Evolutionary conservation across 1,140 invertebrate species (phyloP).

Genomic region (Ceratina japonica): DNA sequence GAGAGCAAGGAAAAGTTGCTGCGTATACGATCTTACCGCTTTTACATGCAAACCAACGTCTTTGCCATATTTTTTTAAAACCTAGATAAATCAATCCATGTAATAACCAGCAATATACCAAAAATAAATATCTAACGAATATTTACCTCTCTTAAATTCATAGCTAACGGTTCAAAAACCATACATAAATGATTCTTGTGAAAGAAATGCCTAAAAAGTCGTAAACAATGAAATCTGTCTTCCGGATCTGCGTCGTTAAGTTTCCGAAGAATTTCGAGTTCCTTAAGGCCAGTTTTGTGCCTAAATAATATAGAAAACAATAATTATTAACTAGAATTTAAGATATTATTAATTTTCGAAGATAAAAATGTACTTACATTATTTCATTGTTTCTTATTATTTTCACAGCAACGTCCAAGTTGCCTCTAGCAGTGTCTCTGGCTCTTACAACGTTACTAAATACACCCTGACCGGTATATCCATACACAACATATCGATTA

Average conservation of each 20-base stretch:
- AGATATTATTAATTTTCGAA: neutral
- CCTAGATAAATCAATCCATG: constrained; percentile 75
- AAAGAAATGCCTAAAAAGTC: constrained; percentile 94
- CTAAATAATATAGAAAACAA: constrained; percentile 78
- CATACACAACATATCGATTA: constrained; percentile 95
- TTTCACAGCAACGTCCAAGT: constrained; percentile 98
- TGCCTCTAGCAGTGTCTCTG: constrained; percentile 91
- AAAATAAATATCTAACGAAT: neutral
- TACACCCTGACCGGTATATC: constrained; percentile 99
- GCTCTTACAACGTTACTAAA: constrained; percentile 99
- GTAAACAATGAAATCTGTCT: constrained; percentile 97
- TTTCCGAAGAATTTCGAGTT: constrained; percentile 96
- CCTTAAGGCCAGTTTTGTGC: constrained; percentile 98
- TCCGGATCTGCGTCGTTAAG: constrained; percentile 99
- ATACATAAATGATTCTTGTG: constrained; percentile 99
- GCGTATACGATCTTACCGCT: constrained; percentile 97
- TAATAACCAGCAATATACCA: neutral
- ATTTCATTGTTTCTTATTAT: constrained; percentile 99
- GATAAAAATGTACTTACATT: constrained; percentile 90
- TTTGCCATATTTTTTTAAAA: constrained; percentile 99
- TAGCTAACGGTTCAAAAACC: constrained; percentile 97
- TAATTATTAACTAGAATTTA: constrained; percentile 5
- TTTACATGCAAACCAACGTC: constrained; percentile 98
- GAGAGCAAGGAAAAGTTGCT: constrained; percentile 96
- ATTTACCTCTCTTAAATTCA: constrained; percentile 91